phyloP scores from a whole-genome alignment of 2,888 invertebrate genomes.

The Leucophenga maculata region DNA sequence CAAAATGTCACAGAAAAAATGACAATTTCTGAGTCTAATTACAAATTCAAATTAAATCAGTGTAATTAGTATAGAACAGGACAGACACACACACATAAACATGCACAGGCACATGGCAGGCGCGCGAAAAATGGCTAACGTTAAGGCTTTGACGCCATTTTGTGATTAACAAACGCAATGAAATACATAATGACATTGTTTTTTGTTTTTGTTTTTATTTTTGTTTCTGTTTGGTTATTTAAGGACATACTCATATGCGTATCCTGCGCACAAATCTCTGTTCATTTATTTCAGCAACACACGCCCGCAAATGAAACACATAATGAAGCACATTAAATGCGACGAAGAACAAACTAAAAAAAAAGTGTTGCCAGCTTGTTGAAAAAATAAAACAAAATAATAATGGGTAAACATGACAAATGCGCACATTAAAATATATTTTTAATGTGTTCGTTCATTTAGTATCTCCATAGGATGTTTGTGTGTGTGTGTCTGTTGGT shows the following conservation, averaged over 20 bases:
- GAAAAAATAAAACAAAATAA: slow-evolving; percentile 26
- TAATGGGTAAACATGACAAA: slow-evolving; percentile 5
- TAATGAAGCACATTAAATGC: background rate
- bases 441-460: background rate
- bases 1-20: slow-evolving; percentile 54
- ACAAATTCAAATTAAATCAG: slow-evolving; percentile 68
- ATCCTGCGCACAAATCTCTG: slow-evolving; percentile 20
- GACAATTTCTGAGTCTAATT: slow-evolving; percentile 62
- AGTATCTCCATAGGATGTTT: background rate
- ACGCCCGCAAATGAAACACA: background rate
- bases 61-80: slow-evolving; percentile 58
- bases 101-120: slow-evolving; percentile 29
- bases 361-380: background rate
- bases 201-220: slow-evolving; percentile 29
- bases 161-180: slow-evolving; percentile 60
- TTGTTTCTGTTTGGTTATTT: background rate
- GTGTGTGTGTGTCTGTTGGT: background rate
- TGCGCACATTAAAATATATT: background rate
- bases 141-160: slow-evolving; percentile 51
- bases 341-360: slow-evolving; percentile 22
- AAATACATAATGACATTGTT: slow-evolving; percentile 46
- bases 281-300: slow-evolving; percentile 26
- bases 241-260: background rate
- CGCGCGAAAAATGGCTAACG: slow-evolving; percentile 19
- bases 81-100: slow-evolving; percentile 32